Evolutionary conservation across 2,113 vertebrate species (phyloP).

Genomic region (Cathartes aura): DNA sequence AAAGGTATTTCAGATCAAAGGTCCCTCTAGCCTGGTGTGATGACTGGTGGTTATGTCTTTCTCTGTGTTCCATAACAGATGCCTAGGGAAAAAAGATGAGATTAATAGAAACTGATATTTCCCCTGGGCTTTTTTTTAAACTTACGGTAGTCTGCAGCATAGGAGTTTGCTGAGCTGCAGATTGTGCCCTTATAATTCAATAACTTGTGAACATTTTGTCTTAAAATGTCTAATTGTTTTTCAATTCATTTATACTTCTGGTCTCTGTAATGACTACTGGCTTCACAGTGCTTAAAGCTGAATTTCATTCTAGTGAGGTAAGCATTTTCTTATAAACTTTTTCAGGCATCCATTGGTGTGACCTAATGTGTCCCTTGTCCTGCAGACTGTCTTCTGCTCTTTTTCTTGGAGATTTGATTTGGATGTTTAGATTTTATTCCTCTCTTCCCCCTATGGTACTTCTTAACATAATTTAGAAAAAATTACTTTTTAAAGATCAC

Average conservation of each 20-base stretch:
- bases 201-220: neutral
- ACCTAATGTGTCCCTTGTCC: neutral
- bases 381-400: neutral
- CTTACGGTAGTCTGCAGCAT: neutral
- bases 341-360: neutral
- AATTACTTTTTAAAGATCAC: neutral
- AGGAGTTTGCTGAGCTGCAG: neutral
- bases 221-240: neutral
- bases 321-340: neutral
- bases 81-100: neutral
- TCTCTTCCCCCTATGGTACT: neutral
- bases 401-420: neutral
- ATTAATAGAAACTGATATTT: neutral
- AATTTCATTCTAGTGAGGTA: neutral
- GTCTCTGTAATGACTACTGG: neutral
- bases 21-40: neutral
- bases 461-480: neutral
- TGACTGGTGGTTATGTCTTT: neutral
- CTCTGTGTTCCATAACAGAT: neutral
- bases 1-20: neutral
- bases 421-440: neutral
- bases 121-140: neutral
- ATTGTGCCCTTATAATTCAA: neutral
- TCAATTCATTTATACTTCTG: neutral
- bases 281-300: neutral